A percentile compares a stretch with the other conserved stretches of the same genome.
Conservation (phyloP, 1,140 invertebrate genomes). For the Sycophila sp. region DNA sequence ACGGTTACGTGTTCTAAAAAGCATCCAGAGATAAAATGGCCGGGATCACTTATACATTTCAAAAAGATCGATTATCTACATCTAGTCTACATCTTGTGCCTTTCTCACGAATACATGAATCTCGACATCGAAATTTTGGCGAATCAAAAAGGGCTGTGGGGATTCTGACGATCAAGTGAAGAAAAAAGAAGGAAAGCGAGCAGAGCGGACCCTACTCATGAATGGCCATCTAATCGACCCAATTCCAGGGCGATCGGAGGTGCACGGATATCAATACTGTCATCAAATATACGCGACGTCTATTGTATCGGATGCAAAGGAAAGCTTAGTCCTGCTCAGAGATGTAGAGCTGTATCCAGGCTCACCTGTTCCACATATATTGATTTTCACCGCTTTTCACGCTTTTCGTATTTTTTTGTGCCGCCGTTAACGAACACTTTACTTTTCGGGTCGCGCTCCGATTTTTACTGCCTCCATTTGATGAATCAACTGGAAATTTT, state of each 20-base stretch:
- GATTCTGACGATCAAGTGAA: too few relatives aligned
- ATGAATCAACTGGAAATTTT: too few relatives aligned
- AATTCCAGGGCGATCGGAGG: slow-evolving; percentile 45
- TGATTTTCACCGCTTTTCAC: too few relatives aligned
- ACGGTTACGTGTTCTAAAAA: slow-evolving; percentile 39
- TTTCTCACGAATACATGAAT: not conserved
- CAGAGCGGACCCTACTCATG: slow-evolving; percentile 41
- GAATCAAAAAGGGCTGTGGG: slow-evolving; percentile 29
- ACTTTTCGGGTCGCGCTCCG: too few relatives aligned
- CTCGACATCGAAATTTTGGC: too few relatives aligned
- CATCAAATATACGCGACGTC: slow-evolving; percentile 43
- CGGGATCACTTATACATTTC: not conserved
- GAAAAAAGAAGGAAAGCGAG: not conserved
- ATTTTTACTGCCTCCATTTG: too few relatives aligned
- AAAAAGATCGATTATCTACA: slow-evolving; percentile 38
- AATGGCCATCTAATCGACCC: slow-evolving; percentile 55
- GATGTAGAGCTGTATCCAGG: not conserved
- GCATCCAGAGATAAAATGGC: slow-evolving; percentile 30
- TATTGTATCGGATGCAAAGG: slow-evolving; percentile 9
- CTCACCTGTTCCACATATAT: too few relatives aligned
- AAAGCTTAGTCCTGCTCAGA: too few relatives aligned
- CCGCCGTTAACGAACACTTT: too few relatives aligned
- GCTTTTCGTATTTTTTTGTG: too few relatives aligned
- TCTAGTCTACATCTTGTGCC: not conserved
- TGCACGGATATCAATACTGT: slow-evolving; percentile 38